Evolutionary conservation across 2,888 invertebrate species (phyloP).

Genomic region (Rotaria sp.): DNA sequence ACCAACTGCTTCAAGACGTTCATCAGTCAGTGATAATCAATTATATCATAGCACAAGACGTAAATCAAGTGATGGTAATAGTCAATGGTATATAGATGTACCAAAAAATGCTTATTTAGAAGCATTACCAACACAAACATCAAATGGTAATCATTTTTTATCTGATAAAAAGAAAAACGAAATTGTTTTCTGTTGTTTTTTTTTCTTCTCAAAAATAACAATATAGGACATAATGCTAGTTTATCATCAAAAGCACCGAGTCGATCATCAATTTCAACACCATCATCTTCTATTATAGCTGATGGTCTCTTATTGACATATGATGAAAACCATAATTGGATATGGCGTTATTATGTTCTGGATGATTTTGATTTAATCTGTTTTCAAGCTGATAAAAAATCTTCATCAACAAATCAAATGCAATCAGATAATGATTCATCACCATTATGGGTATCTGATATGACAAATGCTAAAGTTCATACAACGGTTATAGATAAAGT

Average conservation of each 20-base stretch:
- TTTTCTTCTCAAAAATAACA: neutral
- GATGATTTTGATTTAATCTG: slow-evolving; percentile 26
- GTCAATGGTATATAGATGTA: slow-evolving; percentile 21
- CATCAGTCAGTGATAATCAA: slow-evolving; percentile 1
- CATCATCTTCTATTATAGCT: neutral
- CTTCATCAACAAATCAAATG: neutral
- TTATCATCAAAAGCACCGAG: neutral
- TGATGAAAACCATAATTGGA: slow-evolving; percentile 18
- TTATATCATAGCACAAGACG: neutral
- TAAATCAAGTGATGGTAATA: neutral
- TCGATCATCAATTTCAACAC: slow-evolving; percentile 1
- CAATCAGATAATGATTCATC: neutral
- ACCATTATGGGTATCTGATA: slow-evolving; percentile 26
- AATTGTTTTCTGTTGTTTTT: neutral
- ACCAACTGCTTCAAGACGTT: neutral
- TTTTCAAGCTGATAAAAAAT: slow-evolving; percentile 25
- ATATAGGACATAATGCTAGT: neutral
- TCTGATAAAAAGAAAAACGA: neutral
- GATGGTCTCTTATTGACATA: neutral
- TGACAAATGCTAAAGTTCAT: slow-evolving; percentile 3
- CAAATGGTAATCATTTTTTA: neutral
- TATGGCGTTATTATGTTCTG: slow-evolving; percentile 13
- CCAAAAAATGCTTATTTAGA: slow-evolving; percentile 26
- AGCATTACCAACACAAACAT: neutral
- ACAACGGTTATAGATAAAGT: neutral